Evolutionary conservation across 2,113 vertebrate genomes (phyloP), one percentile per base, ranked within the genome.

Genomic region (Apodemus speciosus): DNA sequence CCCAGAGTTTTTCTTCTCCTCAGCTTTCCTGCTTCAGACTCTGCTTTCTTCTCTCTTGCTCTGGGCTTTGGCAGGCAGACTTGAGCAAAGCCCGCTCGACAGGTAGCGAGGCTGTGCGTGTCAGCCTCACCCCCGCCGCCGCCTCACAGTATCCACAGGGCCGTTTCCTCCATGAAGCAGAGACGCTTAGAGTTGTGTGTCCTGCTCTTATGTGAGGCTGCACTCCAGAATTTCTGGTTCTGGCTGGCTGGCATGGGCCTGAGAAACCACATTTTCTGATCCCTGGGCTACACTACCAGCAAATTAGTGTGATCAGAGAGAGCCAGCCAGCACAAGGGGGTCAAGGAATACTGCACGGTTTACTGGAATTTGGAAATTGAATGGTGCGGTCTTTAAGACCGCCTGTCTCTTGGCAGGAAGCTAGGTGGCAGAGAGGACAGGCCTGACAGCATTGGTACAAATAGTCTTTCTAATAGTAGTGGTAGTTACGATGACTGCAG

Each of bases 1-100:
- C 71, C 46, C 75, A 60, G 18, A 40, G 13, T 68, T 68, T 85
- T 79, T 68, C 32, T 76, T 79, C 21, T 75, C 73, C 66, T 84
- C 18, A 3, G 38, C 64, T 77, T 60, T 21, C 38, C 30, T 51
- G 30, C 14, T 18, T 71, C 38, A 84, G 53, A 62, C 73, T 92
- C 80, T 64, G 77, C 90, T 83, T 93, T 92, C 89, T 73, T 91
- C 43, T 76, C 43, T 30, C 38, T 14, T 66, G 60, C 40, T 14
- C 40, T 21, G 40, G 27, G 23, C 51, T 18, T 32, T 87, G 92
- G 88, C 95, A 88, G 64, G 21, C 72, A 94, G 81, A 68, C 92
- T 30, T 66, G 11, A 72, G 38, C 91, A 72, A 90, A 51, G 6
- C 15, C 66, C 89, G 83, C 49, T 88, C 53, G 91, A 89, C 32